Evolutionary conservation across 2,797 vertebrate genomes (phyloP), one percentile per base, ranked within the genome.

Genomic region (Scarus forsteni): DNA sequence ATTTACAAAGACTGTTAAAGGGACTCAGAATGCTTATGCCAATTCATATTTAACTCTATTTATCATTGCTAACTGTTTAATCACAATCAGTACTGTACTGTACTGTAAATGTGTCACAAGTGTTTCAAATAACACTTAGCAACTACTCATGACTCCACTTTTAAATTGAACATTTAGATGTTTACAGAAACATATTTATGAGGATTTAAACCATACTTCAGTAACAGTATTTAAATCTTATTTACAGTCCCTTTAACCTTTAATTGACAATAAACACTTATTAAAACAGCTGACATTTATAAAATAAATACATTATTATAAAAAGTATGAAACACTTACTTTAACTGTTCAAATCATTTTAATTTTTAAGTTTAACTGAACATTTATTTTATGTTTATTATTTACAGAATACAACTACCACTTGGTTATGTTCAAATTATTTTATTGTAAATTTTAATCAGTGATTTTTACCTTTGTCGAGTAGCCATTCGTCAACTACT

Each of bases 401-500:
- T 95, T 97, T 96, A 97, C 96, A 97, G 96, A 95, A 95, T 91
- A 93, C 92, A 95, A 79, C 80, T 89, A 85, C 77, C 89, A 96
- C 95, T 97, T 95, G 96, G 95, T 98, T 98, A 98, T 97, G 96
- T 95, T 98, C 95, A 97, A 96, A 96, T 97, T 97, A 98, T 97
- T 98, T 98, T 98, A 96, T 97, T 99, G 96, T 93, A 98, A 98
- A 95, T 98, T 99, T 99, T 98, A 98, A 98, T 98, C 97, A 98
- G 96, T 96, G 96, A 96, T 98, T 99, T 42, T 99, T 99, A 99
- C 98, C 98, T 99, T 99, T 99, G 97, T 99, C 97, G 97, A 99
- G 98, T 99, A 99, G 98, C 98, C 98, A 99, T 95, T 99, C 98
- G 95, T 99, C 98, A 98, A 99, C 98, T 99, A 99, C 97, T 98